Percentiles rank a stretch among this genome's conserved stretches.
These are phyloP conservation scores for Ectropis grisescens DNA, from an alignment of 1,140 invertebrate species.

Conservation along the genomic window DNA sequence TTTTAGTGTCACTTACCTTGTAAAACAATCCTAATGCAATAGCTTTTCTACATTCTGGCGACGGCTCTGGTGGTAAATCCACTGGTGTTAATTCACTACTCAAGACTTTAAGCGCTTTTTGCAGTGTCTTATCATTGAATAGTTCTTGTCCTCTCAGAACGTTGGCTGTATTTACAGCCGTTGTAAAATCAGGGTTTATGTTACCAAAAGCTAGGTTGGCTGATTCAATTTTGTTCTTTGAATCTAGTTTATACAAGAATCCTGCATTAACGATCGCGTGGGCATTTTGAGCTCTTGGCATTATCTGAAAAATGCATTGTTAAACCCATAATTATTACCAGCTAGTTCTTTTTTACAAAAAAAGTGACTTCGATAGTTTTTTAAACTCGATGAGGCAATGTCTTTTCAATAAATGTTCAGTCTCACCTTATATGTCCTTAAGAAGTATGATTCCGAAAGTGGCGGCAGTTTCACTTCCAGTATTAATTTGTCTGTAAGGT, in stretches of 20 bases:
- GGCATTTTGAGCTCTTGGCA: constrained; percentile 85
- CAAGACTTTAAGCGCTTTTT: constrained; percentile 72
- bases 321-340: too few relatives aligned
- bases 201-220: constrained; percentile 70
- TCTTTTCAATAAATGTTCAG: too few relatives aligned
- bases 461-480: constrained; percentile 72
- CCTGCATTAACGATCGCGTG: constrained; percentile 88
- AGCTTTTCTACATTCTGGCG: constrained; percentile 74
- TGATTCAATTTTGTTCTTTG: constrained; percentile 17
- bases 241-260: constrained; percentile 77
- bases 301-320: constrained; percentile 77
- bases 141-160: constrained; percentile 71
- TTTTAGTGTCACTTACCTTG: too few relatives aligned
- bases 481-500: constrained; percentile 77
- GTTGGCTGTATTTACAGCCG: constrained; percentile 77
- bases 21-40: constrained; percentile 76
- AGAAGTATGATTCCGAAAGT: constrained; percentile 54
- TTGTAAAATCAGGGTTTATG: constrained; percentile 72
- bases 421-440: constrained; percentile 77
- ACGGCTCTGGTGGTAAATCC: constrained; percentile 74
- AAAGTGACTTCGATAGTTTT: too few relatives aligned
- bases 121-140: constrained; percentile 62
- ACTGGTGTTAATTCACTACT: constrained; percentile 76
- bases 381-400: too few relatives aligned
- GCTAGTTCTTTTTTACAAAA: too few relatives aligned